phyloP scores from a whole-genome alignment of 1,140 invertebrate genomes.

The Tetranychus urticae region DNA sequence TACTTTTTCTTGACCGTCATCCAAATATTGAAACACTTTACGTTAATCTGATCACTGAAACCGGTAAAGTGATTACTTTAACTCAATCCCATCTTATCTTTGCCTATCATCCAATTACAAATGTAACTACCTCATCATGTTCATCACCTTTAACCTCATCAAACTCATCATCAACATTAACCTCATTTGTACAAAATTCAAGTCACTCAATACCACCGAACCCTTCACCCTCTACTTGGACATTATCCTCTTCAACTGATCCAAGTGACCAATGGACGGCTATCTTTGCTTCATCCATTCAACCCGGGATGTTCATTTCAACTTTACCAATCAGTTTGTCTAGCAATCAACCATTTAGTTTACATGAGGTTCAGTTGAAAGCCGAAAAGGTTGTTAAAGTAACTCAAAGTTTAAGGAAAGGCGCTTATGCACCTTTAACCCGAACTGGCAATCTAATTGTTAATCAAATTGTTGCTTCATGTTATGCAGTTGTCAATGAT shows the following conservation, averaged over 20 bases:
- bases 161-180: background rate
- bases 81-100: slow-evolving; percentile 61
- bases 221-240: background rate
- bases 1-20: slow-evolving; percentile 65
- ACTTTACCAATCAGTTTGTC: too few species aligned
- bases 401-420: slow-evolving; percentile 30
- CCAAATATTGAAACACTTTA: slow-evolving; percentile 19
- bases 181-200: background rate
- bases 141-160: background rate
- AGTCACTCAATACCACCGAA: background rate
- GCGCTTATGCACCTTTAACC: slow-evolving; percentile 75
- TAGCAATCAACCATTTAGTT: too few species aligned
- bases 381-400: slow-evolving; percentile 36
- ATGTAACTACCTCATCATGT: background rate
- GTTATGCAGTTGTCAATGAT: slow-evolving; percentile 70
- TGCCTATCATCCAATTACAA: slow-evolving; percentile 7
- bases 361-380: background rate
- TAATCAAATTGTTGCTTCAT: slow-evolving; percentile 69
- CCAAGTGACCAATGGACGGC: slow-evolving; percentile 13
- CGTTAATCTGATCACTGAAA: slow-evolving; percentile 38
- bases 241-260: background rate
- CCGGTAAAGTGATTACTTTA: slow-evolving; percentile 40
- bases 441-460: slow-evolving; percentile 61
- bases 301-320: slow-evolving; percentile 24
- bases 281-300: slow-evolving; percentile 32